These are phyloP conservation scores for Lochmaea crataegi DNA, from an alignment of 2,888 invertebrate genomes.

Conservation along the genomic window DNA sequence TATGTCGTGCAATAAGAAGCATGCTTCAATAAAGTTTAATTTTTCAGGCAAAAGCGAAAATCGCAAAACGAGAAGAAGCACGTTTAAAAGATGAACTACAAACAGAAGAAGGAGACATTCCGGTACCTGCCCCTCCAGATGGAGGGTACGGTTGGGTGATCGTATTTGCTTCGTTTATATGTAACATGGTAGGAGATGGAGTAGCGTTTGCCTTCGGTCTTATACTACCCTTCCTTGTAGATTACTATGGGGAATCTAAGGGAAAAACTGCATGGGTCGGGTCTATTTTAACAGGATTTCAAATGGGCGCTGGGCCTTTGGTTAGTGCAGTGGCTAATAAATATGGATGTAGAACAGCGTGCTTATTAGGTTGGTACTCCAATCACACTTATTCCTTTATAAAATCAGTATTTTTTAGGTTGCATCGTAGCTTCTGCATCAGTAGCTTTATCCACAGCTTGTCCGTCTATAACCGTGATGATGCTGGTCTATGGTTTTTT, in stretches of 20 bases:
- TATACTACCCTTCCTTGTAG: conserved; percentile 83
- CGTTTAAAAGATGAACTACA: conserved; percentile 64
- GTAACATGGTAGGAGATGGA: conserved; percentile 97
- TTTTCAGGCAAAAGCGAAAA: conserved; percentile 85
- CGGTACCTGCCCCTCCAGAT: conserved; percentile 88
- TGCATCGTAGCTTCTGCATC: conserved; percentile 84
- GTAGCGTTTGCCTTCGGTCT: conserved; percentile 99
- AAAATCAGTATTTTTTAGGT: conserved; percentile 2
- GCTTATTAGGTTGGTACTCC: conserved; percentile 79
- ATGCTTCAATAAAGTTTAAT: not conserved
- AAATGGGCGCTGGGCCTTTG: conserved; percentile 93
- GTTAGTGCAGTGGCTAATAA: conserved; percentile 94
- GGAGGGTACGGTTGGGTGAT: conserved; percentile 96
- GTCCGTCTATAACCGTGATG: conserved; percentile 86
- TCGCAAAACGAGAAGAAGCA: conserved; percentile 85
- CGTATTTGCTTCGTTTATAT: conserved; percentile 95
- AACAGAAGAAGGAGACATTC: conserved; percentile 72
- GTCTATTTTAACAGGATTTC: conserved; percentile 93
- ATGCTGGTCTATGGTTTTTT: conserved; percentile 84
- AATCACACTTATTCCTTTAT: not conserved
- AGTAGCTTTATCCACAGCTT: conserved; percentile 87
- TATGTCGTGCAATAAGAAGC: no score
- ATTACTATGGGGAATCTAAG: conserved; percentile 86
- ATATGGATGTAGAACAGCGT: conserved; percentile 93
- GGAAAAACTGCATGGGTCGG: conserved; percentile 94